Evolutionary conservation across 2,888 invertebrate genomes (phyloP).

Genomic region (Dromius quadrimaculatus): DNA sequence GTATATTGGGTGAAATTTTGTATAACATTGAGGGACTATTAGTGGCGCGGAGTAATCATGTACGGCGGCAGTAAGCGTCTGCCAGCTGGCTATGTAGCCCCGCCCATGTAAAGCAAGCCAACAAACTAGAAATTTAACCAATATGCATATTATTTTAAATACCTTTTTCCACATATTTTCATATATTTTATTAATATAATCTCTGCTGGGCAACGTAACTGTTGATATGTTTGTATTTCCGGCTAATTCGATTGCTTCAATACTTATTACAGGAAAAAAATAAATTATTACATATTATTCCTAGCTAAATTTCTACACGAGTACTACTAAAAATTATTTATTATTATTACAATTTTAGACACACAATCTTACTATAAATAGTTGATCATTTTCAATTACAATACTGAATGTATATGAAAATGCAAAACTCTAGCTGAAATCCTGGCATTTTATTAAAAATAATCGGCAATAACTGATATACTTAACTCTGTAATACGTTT

Average conservation of each 20-base stretch:
- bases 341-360: constrained; percentile 39
- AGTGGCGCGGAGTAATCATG: constrained; percentile 64
- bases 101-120: constrained; percentile 66
- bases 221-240: too few species aligned
- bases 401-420: constrained; percentile 46
- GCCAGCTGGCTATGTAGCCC: constrained; percentile 71
- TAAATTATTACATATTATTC: background rate
- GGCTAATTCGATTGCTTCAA: background rate
- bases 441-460: constrained; percentile 11
- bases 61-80: constrained; percentile 68
- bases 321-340: constrained; percentile 44
- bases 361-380: constrained; percentile 41
- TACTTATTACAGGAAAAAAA: background rate
- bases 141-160: background rate
- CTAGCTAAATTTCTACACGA: constrained; percentile 22
- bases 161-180: too few species aligned
- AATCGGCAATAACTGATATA: constrained; percentile 21
- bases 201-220: too few species aligned
- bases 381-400: constrained; percentile 37
- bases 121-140: constrained; percentile 55
- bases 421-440: constrained; percentile 29
- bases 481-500: constrained; percentile 16
- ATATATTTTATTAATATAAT: too few species aligned
- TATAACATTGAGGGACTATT: constrained; percentile 62
- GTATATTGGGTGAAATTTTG: constrained; percentile 39